Percentiles rank a stretch among this genome's conserved stretches.
Conservation (phyloP, 1,140 invertebrate genomes). For the Dinoponera quadriceps region DNA sequence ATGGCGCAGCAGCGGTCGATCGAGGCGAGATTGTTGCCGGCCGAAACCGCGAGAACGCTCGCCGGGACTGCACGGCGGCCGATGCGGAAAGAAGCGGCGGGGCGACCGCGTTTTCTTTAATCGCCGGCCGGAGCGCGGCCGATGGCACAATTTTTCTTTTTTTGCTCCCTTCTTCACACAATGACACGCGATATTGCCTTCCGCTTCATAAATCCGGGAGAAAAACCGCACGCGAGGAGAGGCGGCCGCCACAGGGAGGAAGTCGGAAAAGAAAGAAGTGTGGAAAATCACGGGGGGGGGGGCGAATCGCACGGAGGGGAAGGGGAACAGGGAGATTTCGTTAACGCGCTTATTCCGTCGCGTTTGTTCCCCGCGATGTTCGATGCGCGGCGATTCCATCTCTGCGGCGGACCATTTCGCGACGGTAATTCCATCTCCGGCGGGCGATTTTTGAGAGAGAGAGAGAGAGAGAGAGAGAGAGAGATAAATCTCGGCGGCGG, state of each 20-base stretch:
- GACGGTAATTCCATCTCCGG: neutral
- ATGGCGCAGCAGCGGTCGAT: neutral
- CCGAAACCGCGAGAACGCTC: neutral
- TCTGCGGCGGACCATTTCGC: neutral
- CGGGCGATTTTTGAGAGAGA: neutral
- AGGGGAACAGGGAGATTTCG: too few relatives aligned
- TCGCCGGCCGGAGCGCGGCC: neutral
- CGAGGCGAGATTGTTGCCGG: neutral
- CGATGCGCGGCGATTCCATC: neutral
- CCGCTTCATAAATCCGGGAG: too few relatives aligned
- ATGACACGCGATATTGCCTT: too few relatives aligned
- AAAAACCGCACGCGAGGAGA: too few relatives aligned
- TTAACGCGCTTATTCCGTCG: neutral
- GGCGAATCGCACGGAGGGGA: too few relatives aligned
- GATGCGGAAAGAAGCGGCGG: neutral
- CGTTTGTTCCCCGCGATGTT: neutral
- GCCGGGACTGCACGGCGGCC: neutral
- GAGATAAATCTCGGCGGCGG: too few relatives aligned
- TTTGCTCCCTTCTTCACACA: too few relatives aligned
- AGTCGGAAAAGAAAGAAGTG: conserved; percentile 2
- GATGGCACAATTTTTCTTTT: too few relatives aligned
- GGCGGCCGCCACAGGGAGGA: neutral
- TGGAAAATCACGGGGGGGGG: neutral
- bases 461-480: too few relatives aligned
- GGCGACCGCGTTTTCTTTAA: neutral